These are phyloP conservation scores for Bubo blakistoni DNA, from an alignment of 2,113 vertebrate genomes.

Conservation along the genomic window DNA sequence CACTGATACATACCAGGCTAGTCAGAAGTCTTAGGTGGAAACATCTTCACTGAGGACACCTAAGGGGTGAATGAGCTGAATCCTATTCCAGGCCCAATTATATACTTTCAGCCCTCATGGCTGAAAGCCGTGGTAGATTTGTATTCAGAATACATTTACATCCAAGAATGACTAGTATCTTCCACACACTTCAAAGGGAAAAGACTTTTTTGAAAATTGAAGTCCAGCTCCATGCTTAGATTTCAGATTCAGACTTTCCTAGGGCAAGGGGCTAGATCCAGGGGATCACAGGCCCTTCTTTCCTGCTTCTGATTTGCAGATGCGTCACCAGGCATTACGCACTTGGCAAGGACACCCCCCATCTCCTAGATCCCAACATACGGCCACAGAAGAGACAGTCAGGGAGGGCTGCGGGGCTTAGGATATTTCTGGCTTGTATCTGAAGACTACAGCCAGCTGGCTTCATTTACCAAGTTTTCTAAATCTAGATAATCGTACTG, in stretches of 20 bases:
- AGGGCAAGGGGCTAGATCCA: background rate
- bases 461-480: constrained; percentile 59
- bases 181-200: background rate
- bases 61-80: background rate
- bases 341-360: constrained; percentile 17
- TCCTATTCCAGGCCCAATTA: background rate
- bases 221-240: background rate
- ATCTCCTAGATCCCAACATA: constrained; percentile 40
- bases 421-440: constrained; percentile 54
- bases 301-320: background rate
- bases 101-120: background rate
- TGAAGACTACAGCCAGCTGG: constrained; percentile 56
- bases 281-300: background rate
- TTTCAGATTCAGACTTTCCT: background rate
- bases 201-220: background rate
- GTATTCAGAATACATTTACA: background rate
- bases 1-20: background rate
- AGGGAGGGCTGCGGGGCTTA: background rate
- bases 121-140: background rate
- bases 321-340: constrained; percentile 11
- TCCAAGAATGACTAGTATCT: background rate
- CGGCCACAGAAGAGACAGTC: constrained; percentile 26
- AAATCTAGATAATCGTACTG: constrained; percentile 55
- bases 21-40: background rate
- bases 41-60: background rate